A percentile compares a stretch with the other conserved stretches of the same genome.
Conservation (phyloP, 2,113 vertebrate genomes). For the Octodon degus region DNA sequence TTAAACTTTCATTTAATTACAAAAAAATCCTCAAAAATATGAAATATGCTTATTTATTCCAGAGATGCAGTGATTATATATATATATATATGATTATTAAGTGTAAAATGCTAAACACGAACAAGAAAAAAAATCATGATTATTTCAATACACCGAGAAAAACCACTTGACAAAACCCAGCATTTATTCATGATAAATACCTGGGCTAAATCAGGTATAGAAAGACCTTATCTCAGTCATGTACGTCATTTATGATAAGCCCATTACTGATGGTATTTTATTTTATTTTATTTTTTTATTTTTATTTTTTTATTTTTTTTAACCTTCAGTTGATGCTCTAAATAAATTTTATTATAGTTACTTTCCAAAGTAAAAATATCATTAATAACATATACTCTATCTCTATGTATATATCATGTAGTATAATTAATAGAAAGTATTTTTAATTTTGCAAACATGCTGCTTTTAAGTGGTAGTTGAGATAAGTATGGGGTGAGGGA, state of each 20-base stretch:
- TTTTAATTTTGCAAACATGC: constrained; percentile 51
- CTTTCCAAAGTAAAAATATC: constrained; percentile 75
- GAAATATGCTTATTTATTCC: neutral
- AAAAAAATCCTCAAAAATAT: neutral
- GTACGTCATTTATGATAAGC: neutral
- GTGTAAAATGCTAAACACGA: neutral
- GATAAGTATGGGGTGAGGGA: neutral
- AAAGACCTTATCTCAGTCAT: neutral
- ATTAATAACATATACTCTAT: constrained; percentile 58
- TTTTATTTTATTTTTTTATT: too few relatives aligned
- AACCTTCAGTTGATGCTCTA: constrained; percentile 58
- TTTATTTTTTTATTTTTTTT: too few relatives aligned
- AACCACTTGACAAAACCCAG: neutral
- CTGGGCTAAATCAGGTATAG: neutral
- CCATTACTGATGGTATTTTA: neutral
- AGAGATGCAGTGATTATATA: neutral
- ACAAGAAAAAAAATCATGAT: neutral
- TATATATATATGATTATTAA: neutral
- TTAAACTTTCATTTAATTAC: constrained; percentile 92
- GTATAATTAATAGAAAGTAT: constrained; percentile 49
- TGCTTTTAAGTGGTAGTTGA: constrained; percentile 15
- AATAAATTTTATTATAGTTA: constrained; percentile 71
- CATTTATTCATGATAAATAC: neutral
- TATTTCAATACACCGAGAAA: neutral
- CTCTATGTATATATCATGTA: constrained; percentile 47